Evolutionary conservation across 2,113 vertebrate genomes (phyloP), one percentile per base, ranked within the genome.

Genomic region (Silurus asotus): DNA sequence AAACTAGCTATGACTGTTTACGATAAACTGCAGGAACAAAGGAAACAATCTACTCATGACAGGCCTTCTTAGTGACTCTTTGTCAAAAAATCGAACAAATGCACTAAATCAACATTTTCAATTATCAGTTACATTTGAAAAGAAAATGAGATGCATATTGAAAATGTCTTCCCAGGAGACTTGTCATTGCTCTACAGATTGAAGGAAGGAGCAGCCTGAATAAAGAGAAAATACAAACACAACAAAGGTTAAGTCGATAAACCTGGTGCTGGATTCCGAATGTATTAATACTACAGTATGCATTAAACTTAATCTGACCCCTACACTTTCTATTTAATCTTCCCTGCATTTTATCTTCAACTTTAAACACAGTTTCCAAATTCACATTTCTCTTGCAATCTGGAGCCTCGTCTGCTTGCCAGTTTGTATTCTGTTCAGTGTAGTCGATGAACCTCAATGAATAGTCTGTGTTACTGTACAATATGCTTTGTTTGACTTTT

Each of bases 291-390:
- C n/a, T 70, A 20, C 19, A 45, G 45, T 45, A 74, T 74, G 20
- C 4, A 51, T 51, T 28, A 28, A 2, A 77, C 23, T 2, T 56
- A 56, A 77, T 56, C 53, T 58, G 3, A 28, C 49, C 10, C 28
- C 51, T 10, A 4, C 23, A 19, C 19, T 10, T 51, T 53, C 11
- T 55, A 8, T 78, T 25, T 58, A 58, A 19, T 19, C 76, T 37
- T 7, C 28, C 90, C 83, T 91, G 92, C 89, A 96, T 92, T 84
- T 97, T 95, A 88, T 95, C 94, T 53, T 93, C 94, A 28, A 95
- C 93, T 90, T 94, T 95, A 92, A 96, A 96, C 88, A 95, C 91
- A n/a, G 88, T 90, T 81, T 96, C 95, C 83, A 96, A 89, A 88
- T 92, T 95, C 67, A 95, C 86, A 81, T 96, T 93, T 56, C 85